Base-by-base conservation (phyloP, 1,140 invertebrate species). In the Nixonia krombeini region DNA sequence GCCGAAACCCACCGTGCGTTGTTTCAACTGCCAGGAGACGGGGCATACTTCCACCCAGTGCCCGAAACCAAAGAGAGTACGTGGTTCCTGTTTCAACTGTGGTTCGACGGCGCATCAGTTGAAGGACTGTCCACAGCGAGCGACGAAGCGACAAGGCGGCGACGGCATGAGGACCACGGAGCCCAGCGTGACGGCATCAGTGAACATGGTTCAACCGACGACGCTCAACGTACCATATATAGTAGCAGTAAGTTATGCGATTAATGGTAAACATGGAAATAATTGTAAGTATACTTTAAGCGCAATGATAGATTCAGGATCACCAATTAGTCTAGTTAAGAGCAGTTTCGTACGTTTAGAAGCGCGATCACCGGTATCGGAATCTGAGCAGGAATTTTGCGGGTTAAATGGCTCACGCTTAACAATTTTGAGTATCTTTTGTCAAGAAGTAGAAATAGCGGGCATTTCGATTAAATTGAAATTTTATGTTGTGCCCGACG, bases 271-370 rank as follows among this genome's bases (percentile, higher is more conserved):
- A n/a, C n/a, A n/a, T n/a, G n/a, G n/a, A n/a, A n/a, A n/a, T n/a
- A n/a, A n/a, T n/a, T 25, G 50, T 37, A 46, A n/a, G 3, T 47
- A 42, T 29, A 10, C 31, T 0, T 5, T 57, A 0, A 45, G 25
- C 3, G 59, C 65, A 1, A 41, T 37, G 7, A n/a, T 69, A 6
- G 65, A 69, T 10, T 63, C 59, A 0, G 52, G 59, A 1, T 69
- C 59, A 0, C 59, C 53, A 0, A 63, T 69, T 0, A 62, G 50
- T 12, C 2, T 61, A 1, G 21, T 67, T 8, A 28, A 31, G n/a
- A 1, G 16, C 1, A 37, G 38, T 13, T 10, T 37, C 10, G 41
- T 45, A 4, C 7, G 4, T 3, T n/a, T n/a, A n/a, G n/a, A n/a
- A n/a, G n/a, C n/a, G 21, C 21, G 6, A 21, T 6, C 6, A 21